These are phyloP conservation scores for Drosophila subpulchrella DNA, from an alignment of 1,140 invertebrate genomes.

Conservation along the genomic window DNA sequence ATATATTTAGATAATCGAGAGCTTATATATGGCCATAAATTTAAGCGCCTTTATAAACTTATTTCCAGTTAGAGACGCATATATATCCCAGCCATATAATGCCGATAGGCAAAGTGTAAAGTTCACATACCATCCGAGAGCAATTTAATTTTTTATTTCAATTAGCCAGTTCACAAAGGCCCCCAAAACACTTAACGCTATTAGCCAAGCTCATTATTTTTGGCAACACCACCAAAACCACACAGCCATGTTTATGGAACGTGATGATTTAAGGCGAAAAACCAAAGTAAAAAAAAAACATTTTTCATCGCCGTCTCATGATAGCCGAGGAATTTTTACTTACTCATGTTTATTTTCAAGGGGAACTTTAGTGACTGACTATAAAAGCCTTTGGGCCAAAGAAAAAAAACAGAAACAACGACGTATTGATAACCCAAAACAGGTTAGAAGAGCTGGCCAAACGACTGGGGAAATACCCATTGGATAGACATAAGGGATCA, in stretches of 20 bases:
- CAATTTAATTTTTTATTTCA: conserved; percentile 51
- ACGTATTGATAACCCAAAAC: conserved; percentile 13
- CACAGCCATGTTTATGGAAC: conserved; percentile 71
- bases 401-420: conserved; percentile 1
- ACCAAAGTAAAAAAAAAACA: conserved; percentile 17
- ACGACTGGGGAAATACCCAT: conserved; percentile 11
- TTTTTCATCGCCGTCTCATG: conserved; percentile 48
- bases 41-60: not conserved
- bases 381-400: conserved; percentile 44
- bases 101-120: conserved; percentile 28
- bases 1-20: conserved; percentile 3
- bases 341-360: conserved; percentile 79
- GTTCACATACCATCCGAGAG: conserved; percentile 18
- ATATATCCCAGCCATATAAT: conserved; percentile 1
- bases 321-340: conserved; percentile 73
- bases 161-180: conserved; percentile 48
- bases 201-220: conserved; percentile 54
- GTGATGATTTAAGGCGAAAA: conserved; percentile 67
- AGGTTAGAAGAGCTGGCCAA: conserved; percentile 9
- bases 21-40: conserved; percentile 13
- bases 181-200: conserved; percentile 32
- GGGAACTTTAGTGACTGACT: conserved; percentile 68
- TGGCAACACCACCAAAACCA: conserved; percentile 34
- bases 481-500: not conserved
- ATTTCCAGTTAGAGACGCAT: not conserved